Percentiles rank a stretch among this genome's conserved stretches.
These are phyloP conservation scores for human DNA, from an alignment of 2,113 vertebrate genomes.

Conservation along the genomic window GRCh38 chr1:111916001-111916500, in stretches of 20 bases:
- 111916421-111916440: not conserved
- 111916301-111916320: conserved; percentile 17
- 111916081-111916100: not conserved
- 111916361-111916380: not conserved
- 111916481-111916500: not conserved
- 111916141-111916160: not conserved
- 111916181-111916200: not conserved
- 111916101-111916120: not conserved
- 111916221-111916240: not conserved
- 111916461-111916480: not conserved
- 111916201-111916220: not conserved
- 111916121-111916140: not conserved
- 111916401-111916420: not conserved
- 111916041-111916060: not conserved
- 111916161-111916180: not conserved
- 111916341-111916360: conserved; percentile 43
- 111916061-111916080: not conserved
- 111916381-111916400: not conserved
- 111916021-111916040: not conserved
- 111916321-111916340: not conserved
- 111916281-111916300: conserved; percentile 7
- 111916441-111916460: not conserved
- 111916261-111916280: not conserved
- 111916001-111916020: not conserved
- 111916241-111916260: conserved; percentile 32